A percentile compares a stretch with the other conserved stretches of the same genome.
These are phyloP conservation scores for Spilogale gracilis DNA, from an alignment of 2,113 vertebrate genomes.

Conservation along the genomic window DNA sequence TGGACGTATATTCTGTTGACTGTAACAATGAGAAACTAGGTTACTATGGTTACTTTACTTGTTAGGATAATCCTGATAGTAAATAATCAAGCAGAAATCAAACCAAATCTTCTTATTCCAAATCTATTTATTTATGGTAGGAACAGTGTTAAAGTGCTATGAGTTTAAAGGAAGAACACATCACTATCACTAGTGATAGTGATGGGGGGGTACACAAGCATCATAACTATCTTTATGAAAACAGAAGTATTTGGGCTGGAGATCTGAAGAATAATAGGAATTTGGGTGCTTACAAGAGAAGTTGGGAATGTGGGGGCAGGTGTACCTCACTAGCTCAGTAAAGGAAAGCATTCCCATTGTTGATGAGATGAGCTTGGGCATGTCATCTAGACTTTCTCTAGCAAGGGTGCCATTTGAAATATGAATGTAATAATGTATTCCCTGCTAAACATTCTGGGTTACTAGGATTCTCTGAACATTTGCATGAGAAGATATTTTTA, in stretches of 20 bases:
- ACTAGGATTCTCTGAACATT: neutral
- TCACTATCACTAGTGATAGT: neutral
- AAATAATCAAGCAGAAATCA: neutral
- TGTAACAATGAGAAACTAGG: neutral
- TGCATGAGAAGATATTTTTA: neutral
- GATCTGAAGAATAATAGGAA: neutral
- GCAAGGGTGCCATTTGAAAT: neutral
- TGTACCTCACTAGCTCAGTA: neutral
- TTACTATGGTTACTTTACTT: conserved; percentile 35
- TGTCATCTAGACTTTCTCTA: neutral
- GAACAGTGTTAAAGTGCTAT: neutral
- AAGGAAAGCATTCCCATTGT: neutral
- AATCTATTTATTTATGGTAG: neutral
- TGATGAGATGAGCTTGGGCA: neutral
- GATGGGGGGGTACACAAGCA: neutral
- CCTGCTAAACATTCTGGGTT: neutral
- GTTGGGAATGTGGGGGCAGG: neutral
- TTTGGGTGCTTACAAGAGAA: neutral
- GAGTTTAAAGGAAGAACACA: neutral
- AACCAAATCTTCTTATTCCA: conserved; percentile 6
- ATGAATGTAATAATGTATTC: neutral
- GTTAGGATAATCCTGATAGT: neutral
- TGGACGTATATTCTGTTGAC: neutral
- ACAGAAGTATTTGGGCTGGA: neutral
- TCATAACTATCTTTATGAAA: neutral